Base-by-base conservation (phyloP, 2,113 vertebrate species). In the Microtus oregoni region DNA sequence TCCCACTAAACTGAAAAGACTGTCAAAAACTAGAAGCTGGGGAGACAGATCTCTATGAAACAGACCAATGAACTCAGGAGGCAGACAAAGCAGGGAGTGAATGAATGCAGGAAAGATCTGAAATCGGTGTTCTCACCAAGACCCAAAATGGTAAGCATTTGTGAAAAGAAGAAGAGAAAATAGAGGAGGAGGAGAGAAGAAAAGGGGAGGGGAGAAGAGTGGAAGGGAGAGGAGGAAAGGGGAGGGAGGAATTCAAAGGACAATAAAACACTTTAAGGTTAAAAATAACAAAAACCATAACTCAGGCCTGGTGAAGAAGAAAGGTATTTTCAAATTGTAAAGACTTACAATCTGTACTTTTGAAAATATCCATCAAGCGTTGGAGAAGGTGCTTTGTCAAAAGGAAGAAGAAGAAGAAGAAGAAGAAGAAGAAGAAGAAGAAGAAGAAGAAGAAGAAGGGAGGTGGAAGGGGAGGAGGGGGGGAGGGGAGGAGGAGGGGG, bases 1-100 rank as follows among this genome's bases (percentile, higher is more conserved):
- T 89, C 52, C 78, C 15, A 20, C 75, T 87, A 72, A 94, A 52
- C 30, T 32, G 61, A 94, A 89, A 92, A 92, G 94, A 89, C 67
- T 83, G 47, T 50, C 35, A 20, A 86, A 77, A 85, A 79, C 63
- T 63, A 90, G 73, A 35, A 8, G 50, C 24, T 24, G 44, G 20
- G 92, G 11, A 44, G 41, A 65, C 17, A 35, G 24, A 47, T 92
- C 52, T 75, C 81, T 41, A 15, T 9, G 32, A 65, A 96, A 73
- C 35, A 87, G 86, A 91, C 2, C 68, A 58, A 91, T 81, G 26
- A 63, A 79, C 17, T 75, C 1, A 1, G 55, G 61, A 87, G 63
- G 81, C 1, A 82, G 50, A 41, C n/a, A 61, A 19, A 12, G 14
- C 7, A 28, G 47, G 24, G 26, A 81, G 28, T 38, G 65, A 93